These are phyloP conservation scores for Labeo calbasu DNA, from an alignment of 2,797 vertebrate species.

Conservation along the genomic window DNA sequence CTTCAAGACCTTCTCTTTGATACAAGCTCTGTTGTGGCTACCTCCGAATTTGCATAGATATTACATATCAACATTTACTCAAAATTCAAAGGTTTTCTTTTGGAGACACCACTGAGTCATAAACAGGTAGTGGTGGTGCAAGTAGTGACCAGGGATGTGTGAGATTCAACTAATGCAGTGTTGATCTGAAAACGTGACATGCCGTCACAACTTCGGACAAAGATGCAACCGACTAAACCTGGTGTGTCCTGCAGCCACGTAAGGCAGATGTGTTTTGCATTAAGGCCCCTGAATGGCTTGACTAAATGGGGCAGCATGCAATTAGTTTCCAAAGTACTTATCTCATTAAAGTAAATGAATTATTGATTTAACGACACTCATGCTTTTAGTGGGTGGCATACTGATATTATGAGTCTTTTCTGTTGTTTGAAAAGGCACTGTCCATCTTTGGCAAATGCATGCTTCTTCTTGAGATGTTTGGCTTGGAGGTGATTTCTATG, in stretches of 20 bases:
- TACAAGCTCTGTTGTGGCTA: conserved; percentile 28
- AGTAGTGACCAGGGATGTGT: conserved; percentile 31
- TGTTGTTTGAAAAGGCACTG: conserved; percentile 73
- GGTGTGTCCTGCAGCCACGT: conserved; percentile 70
- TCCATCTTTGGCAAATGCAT: conserved; percentile 67
- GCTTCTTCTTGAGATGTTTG: conserved; percentile 35
- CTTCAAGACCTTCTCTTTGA: conserved; percentile 14
- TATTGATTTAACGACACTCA: conserved; percentile 96
- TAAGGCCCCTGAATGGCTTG: conserved; percentile 79
- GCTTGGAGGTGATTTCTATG: conserved; percentile 32
- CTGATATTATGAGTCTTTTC: conserved; percentile 81
- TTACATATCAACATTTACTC: conserved; percentile 45
- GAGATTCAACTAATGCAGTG: conserved; percentile 42
- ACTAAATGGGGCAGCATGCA: conserved; percentile 92
- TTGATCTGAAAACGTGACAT: conserved; percentile 33
- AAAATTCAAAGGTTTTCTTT: conserved; percentile 45
- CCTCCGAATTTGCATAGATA: conserved; percentile 53
- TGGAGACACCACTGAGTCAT: not conserved
- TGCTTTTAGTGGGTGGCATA: conserved; percentile 89
- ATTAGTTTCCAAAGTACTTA: conserved; percentile 97
- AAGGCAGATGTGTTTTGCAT: conserved; percentile 81
- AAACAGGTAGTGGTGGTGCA: not conserved
- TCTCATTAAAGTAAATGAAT: conserved; percentile 99
- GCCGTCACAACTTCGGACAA: not conserved
- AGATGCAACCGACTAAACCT: conserved; percentile 50